Conservation (phyloP, 2,888 invertebrate genomes). For the Druceiella hillmani region DNA sequence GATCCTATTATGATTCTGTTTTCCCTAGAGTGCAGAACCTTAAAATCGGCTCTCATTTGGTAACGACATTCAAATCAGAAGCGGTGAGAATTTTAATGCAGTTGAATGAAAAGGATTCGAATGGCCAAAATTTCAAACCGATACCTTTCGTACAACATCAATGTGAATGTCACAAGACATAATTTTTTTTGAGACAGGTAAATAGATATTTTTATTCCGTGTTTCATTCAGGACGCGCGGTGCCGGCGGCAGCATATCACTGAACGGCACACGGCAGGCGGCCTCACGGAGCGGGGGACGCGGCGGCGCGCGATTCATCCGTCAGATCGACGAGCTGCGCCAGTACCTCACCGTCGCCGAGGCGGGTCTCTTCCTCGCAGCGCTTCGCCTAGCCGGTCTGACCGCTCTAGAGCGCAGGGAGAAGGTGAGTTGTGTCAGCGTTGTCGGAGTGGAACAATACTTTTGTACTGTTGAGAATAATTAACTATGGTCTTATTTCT, state of each 20-base stretch:
- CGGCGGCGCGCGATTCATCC: constrained; percentile 76
- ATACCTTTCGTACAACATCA: no score
- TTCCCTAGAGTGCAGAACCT: no score
- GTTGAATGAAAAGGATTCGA: no score
- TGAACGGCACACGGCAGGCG: constrained; percentile 57
- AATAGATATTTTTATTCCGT: background rate
- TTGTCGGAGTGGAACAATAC: constrained; percentile 8
- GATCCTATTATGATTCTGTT: no score
- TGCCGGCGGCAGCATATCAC: constrained; percentile 64
- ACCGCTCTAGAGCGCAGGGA: constrained; percentile 61
- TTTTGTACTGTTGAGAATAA: constrained; percentile 1
- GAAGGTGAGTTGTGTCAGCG: constrained; percentile 49
- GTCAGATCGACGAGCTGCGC: constrained; percentile 74
- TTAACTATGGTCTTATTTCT: constrained; percentile 1
- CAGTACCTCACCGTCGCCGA: constrained; percentile 73
- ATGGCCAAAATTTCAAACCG: no score
- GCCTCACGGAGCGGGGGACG: constrained; percentile 65
- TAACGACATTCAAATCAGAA: no score
- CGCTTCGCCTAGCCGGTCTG: constrained; percentile 73
- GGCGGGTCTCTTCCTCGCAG: constrained; percentile 77
- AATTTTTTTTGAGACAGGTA: no score
- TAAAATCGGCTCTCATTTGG: no score
- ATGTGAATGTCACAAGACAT: no score
- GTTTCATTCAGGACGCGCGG: constrained; percentile 53
- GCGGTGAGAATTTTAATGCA: no score